A percentile compares a stretch with the other conserved stretches of the same genome.
These are phyloP conservation scores for Pandemis corylana DNA, from an alignment of 2,888 invertebrate species.

Conservation along the genomic window DNA sequence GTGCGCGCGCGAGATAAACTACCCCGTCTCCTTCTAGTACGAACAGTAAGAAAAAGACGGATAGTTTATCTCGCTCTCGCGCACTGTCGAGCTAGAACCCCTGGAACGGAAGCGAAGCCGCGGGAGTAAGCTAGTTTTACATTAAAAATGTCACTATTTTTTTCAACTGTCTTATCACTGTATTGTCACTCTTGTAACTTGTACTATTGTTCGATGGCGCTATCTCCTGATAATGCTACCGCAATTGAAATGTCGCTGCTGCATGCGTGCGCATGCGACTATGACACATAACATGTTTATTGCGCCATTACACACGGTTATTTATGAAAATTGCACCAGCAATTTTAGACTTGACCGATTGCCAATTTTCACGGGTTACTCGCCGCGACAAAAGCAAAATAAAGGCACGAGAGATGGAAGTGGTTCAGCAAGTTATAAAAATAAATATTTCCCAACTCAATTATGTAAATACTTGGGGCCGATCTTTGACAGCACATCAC, in stretches of 20 bases:
- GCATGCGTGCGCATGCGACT: constrained; percentile 56
- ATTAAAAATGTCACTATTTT: too few species aligned
- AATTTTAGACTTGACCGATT: background rate
- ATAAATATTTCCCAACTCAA: too few species aligned
- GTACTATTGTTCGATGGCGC: constrained; percentile 51
- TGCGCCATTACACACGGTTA: constrained; percentile 17
- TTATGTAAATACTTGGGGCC: too few species aligned
- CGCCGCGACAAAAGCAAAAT: background rate
- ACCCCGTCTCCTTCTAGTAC: too few species aligned
- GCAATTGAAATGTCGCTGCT: constrained; percentile 69
- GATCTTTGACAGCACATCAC: too few species aligned
- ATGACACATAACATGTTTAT: constrained; percentile 33
- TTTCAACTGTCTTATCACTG: background rate
- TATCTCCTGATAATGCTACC: constrained; percentile 60
- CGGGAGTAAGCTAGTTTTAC: too few species aligned
- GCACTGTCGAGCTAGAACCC: too few species aligned
- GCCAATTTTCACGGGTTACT: background rate
- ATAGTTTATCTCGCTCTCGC: too few species aligned
- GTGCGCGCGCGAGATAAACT: too few species aligned
- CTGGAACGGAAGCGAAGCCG: too few species aligned
- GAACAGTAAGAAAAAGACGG: too few species aligned
- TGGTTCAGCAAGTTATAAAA: too few species aligned
- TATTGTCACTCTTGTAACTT: constrained; percentile 46
- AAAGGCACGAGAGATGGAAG: background rate
- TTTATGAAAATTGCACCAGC: constrained; percentile 12